Base-by-base conservation (phyloP, 2,113 vertebrate species). In the Spilogale gracilis region DNA sequence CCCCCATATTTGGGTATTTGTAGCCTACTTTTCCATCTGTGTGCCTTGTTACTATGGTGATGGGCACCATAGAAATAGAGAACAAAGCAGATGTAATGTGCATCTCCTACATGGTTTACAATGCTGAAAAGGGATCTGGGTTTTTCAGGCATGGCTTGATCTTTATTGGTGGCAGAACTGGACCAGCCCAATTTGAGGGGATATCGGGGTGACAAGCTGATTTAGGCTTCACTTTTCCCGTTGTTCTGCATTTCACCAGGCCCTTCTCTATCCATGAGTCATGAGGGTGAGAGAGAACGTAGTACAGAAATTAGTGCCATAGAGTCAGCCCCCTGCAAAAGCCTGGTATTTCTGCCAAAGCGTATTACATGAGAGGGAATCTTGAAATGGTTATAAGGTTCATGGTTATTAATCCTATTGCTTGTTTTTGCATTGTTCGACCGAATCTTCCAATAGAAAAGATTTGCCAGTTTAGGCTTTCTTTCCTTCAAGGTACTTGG, bases 31-130 rank as follows among this genome's bases (percentile, higher is more conserved):
- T 97, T 96, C 83, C 93, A 97, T 96, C 65, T 87, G 45, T 85
- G 83, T 87, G 91, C 85, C 67, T 93, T 83, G 98, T 98, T 98
- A 95, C 97, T 96, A 98, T 98, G 97, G 98, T 89, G 90, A 98
- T 87, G 61, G 61, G 93, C 76, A 89, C 73, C 74, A 74, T 96
- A 97, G 94, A 88, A 98, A 98, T 97, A 88, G 69, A 96, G 96
- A 97, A 96, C 89, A 97, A 97, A 97, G 86, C 84, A 61, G 86
- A 91, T 96, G 9, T 81, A 93, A 96, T 97, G 91, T 74, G 67
- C 38, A 73, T 96, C 93, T 94, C 90, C 87, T 95, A 25, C 87
- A 14, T 88, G 76, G 92, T 89, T 95, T 91, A 95, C 73, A 86
- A 5, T 82, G 65, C 93, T 97, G 61, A 73, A 93, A 97, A 89